Base-by-base conservation (phyloP, 1,140 invertebrate species). In the Plutomurus gul region DNA sequence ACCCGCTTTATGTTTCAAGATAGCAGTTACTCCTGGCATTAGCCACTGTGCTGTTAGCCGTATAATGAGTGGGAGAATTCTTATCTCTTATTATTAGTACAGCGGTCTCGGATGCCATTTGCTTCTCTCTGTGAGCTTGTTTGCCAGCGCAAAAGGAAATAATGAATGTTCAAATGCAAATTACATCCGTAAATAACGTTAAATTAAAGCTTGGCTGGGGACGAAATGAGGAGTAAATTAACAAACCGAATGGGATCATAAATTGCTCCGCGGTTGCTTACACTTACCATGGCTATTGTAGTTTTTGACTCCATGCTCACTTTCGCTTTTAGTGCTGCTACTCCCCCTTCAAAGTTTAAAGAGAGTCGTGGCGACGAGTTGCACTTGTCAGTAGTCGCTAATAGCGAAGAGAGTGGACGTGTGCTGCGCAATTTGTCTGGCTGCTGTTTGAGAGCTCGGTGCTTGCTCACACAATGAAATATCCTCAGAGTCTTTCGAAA, bases 401-500 rank as follows among this genome's bases (percentile, higher is more conserved):
- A 47, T 47, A 18, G 43, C 30, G 25, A 3, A 25, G 51, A 30
- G 27, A 30, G 16, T 30, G 27, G 11, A 60, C 8, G 20, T 18
- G 43, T 47, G 43, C n/a, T 16, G 20, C 20, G 30, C 36, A 65
- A 65, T 65, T 65, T 65, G 56, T 65, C 56, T n/a, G n/a, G n/a
- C n/a, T n/a, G n/a, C n/a, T n/a, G n/a, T n/a, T n/a, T n/a, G n/a
- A n/a, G n/a, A n/a, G n/a, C n/a, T n/a, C n/a, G n/a, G n/a, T n/a
- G n/a, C 56, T n/a, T 65, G 56, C 56, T 65, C 56, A 65, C 36
- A 65, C 56, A 65, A 65, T 65, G 56, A 65, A 65, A 65, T 65
- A 65, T 65, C n/a, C n/a, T 65, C 56, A 65, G 25, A 51, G 27
- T 65, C 22, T 65, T 65, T 25, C 30, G 56, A 65, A 65, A 65